phyloP scores from a whole-genome alignment of 2,888 invertebrate genomes.

The Steinernema hermaphroditum region DNA sequence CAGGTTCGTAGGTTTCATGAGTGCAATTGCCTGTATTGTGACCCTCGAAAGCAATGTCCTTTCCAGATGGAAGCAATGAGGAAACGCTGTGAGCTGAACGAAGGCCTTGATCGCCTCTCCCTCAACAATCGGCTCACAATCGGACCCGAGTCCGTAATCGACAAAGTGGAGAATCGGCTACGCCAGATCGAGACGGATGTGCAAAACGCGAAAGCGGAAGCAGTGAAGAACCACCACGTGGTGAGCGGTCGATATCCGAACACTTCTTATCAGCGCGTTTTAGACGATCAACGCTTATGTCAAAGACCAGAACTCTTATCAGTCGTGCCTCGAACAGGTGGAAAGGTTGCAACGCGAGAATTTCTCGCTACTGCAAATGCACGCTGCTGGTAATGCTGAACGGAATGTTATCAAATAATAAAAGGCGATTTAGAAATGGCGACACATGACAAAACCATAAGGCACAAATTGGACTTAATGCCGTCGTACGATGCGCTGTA shows the following conservation, averaged over 20 bases:
- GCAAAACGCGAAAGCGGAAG: constrained; percentile 50
- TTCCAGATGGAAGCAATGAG: constrained; percentile 46
- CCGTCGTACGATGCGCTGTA: constrained; percentile 65
- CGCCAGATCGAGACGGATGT: constrained; percentile 51
- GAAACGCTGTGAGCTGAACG: constrained; percentile 49
- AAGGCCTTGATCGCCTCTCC: constrained; percentile 54
- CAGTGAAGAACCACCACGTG: constrained; percentile 54
- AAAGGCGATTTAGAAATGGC: constrained; percentile 46
- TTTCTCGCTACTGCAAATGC: constrained; percentile 50
- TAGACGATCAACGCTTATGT: constrained; percentile 49
- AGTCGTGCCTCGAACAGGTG: constrained; percentile 59
- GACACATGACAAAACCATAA: constrained; percentile 42
- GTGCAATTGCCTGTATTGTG: too few species aligned
- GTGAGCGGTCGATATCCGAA: constrained; percentile 28
- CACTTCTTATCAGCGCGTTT: constrained; percentile 36
- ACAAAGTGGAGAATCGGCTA: constrained; percentile 52
- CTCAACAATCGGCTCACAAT: constrained; percentile 48
- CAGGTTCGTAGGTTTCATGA: constrained; percentile 44
- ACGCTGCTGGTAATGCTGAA: constrained; percentile 32
- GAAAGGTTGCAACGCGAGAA: constrained; percentile 63
- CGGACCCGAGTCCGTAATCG: constrained; percentile 36
- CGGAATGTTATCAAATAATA: not conserved
- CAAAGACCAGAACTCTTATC: constrained; percentile 54
- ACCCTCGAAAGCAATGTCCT: not conserved
- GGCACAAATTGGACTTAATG: constrained; percentile 53